These are phyloP conservation scores for Apoda limacodes DNA, from an alignment of 2,888 invertebrate species.

Conservation along the genomic window DNA sequence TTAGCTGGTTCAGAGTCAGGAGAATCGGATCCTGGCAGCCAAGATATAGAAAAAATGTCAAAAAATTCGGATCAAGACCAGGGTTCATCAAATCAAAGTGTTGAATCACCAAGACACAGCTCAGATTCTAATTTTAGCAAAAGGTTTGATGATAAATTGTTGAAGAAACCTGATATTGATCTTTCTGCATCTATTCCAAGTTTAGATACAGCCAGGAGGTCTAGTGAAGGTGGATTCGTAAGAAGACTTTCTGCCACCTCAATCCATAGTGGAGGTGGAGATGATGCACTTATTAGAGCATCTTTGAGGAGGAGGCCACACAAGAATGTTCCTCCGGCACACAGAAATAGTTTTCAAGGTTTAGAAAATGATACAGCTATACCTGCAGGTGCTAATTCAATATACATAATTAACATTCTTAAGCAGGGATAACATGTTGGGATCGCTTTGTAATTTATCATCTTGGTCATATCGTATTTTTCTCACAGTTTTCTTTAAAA, in stretches of 20 bases:
- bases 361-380: conserved; percentile 51
- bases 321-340: conserved; percentile 50
- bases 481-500: conserved; percentile 16
- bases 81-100: conserved; percentile 52
- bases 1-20: conserved; percentile 77
- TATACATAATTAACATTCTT: conserved; percentile 4
- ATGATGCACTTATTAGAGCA: conserved; percentile 70
- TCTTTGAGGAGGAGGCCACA: conserved; percentile 71
- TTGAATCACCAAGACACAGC: conserved; percentile 60
- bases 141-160: conserved; percentile 51
- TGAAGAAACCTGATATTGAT: conserved; percentile 54
- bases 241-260: conserved; percentile 57
- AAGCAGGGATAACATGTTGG: conserved; percentile 1
- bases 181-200: conserved; percentile 52
- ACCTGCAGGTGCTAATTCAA: conserved; percentile 39
- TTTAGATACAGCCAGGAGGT: conserved; percentile 47
- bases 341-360: conserved; percentile 74
- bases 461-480: background rate
- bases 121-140: conserved; percentile 52
- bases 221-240: conserved; percentile 49
- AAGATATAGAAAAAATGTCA: conserved; percentile 70
- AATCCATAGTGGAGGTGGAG: conserved; percentile 65
- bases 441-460: conserved; percentile 2
- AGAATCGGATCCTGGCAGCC: conserved; percentile 83
- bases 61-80: conserved; percentile 64